Evolutionary conservation across 2,888 invertebrate genomes (phyloP), one percentile per base, ranked within the genome.

Genomic region (Caenorhabditis parvicauda): DNA sequence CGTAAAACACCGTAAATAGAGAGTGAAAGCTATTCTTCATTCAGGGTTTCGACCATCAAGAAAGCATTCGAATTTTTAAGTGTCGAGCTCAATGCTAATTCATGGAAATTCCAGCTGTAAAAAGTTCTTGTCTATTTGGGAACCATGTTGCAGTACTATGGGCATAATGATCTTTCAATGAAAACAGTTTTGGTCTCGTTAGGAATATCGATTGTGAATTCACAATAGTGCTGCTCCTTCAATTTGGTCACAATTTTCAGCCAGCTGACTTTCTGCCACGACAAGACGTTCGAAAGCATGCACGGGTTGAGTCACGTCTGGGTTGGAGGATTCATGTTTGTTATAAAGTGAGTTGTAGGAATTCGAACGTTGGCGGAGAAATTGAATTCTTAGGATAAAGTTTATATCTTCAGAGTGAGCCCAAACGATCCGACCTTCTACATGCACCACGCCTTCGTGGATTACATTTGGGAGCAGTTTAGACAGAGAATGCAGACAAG

Each of bases 301-400:
- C 79, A 79, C 48, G 79, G 79, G 6, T 54, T 70, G 42, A 74
- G 75, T 37, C 79, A 79, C 45, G 77, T 79, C n/a, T 79, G 77
- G 77, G 79, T 79, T 37, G 79, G 79, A 14, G 79, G 79, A 37
- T 79, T 80, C 60, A 79, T 79, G 79, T 79, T 75, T 54, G 79
- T 79, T 44, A 80, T 79, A 44, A 64, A 77, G 75, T 76, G 12
- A 53, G 59, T 35, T 59, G 14, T 12, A 39, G 17, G 24, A n/a
- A 12, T 44, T 25, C 0, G 5, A 25, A 24, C 32, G 2, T 19
- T 24, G 2, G 24, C 14, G n/a, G 3, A 35, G 17, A 28, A 32
- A 28, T 49, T 49, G n/a, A 12, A 42, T 14, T 6, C 19, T 5
- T 27, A 6, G n/a, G 32, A 9, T 25, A 17, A 28, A 5, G 39